Evolutionary conservation across 2,797 vertebrate genomes (phyloP), one percentile per base, ranked within the genome.

Genomic region (Gila robusta): DNA sequence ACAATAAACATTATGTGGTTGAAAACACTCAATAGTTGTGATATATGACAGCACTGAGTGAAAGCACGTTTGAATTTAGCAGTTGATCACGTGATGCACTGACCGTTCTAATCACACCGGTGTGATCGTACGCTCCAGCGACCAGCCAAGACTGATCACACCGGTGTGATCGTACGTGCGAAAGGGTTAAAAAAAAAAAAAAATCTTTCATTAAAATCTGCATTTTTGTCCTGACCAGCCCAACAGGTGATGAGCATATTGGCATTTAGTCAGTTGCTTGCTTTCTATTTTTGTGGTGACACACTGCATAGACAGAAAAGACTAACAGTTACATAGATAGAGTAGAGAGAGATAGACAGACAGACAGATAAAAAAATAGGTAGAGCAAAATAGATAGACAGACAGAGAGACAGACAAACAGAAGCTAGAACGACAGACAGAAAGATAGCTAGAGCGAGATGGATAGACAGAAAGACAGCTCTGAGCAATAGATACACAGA

Each of bases 401-500:
- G 62, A 28, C 1, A 35, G 35, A 35, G 35, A 35, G 35, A 35
- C 35, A 35, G 37, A 37, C 5, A 39, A 0, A 21, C 5, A 71
- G 3, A n/a, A 59, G 6, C 19, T n/a, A 59, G 6, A 59, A 6
- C 2, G 54, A 64, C 0, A 64, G 11, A 64, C 3, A 26, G 10
- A 11, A 0, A 44, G 44, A 39, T 6, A 56, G 19, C 6, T 9
- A 56, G 17, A 54, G 5, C 2, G 52, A 23, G n/a, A 16, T 9
- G 6, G 17, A 35, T 21, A 59, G 88, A 87, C 3, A 12, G 62
- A 81, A 73, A 77, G 87, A 41, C 41, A 41, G 41, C 41, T 44
- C 89, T 87, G 87, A 86, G 82, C 35, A 16, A 44, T 10, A 44
- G 41, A 44, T 44, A 44, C 41, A 44, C 12, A 41, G 11, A 44